A percentile compares a stretch with the other conserved stretches of the same genome.
Conservation (phyloP, 2,113 vertebrate species). For the Carlito syrichta region DNA sequence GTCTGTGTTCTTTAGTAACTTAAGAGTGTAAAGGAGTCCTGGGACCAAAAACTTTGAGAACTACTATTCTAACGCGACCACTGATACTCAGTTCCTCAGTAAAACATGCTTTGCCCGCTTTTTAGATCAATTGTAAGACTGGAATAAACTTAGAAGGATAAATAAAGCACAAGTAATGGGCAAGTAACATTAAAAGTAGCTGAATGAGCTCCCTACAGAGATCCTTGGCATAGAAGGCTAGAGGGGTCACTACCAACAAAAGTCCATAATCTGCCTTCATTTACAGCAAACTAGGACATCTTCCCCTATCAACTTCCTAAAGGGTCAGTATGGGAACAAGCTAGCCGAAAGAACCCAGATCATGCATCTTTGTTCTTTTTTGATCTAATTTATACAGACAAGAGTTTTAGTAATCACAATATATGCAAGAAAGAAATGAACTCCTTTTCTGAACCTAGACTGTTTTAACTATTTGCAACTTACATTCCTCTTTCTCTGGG, state of each 20-base stretch:
- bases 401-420: slow-evolving; percentile 12
- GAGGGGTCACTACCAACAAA: neutral
- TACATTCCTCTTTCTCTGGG: neutral
- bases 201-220: neutral
- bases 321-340: neutral
- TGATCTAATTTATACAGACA: neutral
- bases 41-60: slow-evolving; percentile 2
- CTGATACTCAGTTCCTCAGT: neutral
- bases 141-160: neutral
- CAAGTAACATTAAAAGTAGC: neutral
- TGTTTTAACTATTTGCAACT: neutral
- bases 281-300: neutral
- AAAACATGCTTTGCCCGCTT: neutral
- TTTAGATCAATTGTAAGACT: neutral
- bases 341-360: neutral
- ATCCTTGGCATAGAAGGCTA: neutral
- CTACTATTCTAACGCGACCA: slow-evolving; percentile 4
- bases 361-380: neutral
- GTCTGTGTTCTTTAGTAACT: neutral
- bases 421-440: neutral
- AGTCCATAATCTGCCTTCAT: neutral
- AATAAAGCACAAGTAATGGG: neutral
- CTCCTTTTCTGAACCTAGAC: neutral
- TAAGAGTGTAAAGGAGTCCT: neutral
- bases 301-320: neutral